Conservation (phyloP, 2,113 vertebrate species). For the Indicator indicator region DNA sequence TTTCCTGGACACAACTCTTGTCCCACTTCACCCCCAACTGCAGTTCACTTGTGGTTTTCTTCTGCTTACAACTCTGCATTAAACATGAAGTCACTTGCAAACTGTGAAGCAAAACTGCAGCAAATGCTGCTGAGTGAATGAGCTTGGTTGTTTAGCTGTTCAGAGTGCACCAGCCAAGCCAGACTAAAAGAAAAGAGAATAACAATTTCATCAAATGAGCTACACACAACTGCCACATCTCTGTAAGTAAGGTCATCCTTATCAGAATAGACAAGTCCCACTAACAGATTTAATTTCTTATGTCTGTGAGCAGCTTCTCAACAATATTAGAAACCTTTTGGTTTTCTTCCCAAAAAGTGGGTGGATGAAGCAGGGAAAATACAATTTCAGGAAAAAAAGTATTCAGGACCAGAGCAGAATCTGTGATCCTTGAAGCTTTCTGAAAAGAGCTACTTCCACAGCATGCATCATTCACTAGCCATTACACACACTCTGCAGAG, state of each 20-base stretch:
- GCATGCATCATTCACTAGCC: not conserved
- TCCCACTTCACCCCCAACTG: not conserved
- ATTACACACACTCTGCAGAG: not conserved
- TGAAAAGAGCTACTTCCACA: not conserved
- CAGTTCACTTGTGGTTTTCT: not conserved
- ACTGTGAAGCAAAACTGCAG: not conserved
- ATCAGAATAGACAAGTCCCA: not conserved
- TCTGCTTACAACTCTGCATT: not conserved
- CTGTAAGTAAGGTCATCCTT: fast-evolving
- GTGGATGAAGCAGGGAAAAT: not conserved
- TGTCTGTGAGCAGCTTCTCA: not conserved
- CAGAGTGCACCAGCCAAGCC: not conserved
- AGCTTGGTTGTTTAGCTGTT: not conserved
- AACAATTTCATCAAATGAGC: not conserved
- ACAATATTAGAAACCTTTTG: not conserved
- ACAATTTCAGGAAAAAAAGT: not conserved
- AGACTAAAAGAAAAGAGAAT: not conserved
- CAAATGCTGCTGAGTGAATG: not conserved
- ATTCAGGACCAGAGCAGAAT: not conserved
- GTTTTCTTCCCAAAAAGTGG: not conserved
- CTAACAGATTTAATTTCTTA: not conserved
- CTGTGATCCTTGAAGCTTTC: not conserved
- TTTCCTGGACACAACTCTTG: not conserved
- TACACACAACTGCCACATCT: not conserved
- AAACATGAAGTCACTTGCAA: not conserved